These are phyloP conservation scores for Pteromalus puparum DNA, from an alignment of 1,140 invertebrate species.

Conservation along the genomic window DNA sequence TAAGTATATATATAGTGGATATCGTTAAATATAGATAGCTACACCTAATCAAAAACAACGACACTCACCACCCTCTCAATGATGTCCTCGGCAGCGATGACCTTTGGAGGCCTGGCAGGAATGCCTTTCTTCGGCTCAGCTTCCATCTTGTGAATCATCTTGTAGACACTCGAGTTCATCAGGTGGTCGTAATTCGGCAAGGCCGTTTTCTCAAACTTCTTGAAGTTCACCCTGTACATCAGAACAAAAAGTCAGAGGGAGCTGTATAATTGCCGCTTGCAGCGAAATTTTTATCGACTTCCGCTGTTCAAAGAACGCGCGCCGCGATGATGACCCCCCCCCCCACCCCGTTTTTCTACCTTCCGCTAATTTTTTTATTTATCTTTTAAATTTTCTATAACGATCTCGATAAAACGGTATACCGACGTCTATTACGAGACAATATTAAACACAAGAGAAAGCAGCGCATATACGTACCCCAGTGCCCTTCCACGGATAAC, in stretches of 20 bases:
- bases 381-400: not conserved
- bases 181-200: slow-evolving; percentile 82
- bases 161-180: slow-evolving; percentile 84
- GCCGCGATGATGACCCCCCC: no score
- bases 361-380: not conserved
- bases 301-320: slow-evolving; percentile 10
- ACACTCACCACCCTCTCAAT: slow-evolving; percentile 70
- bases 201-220: slow-evolving; percentile 83
- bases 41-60: no score
- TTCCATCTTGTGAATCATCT: slow-evolving; percentile 84
- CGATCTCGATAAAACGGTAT: not conserved
- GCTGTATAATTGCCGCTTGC: slow-evolving; percentile 15
- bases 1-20: no score
- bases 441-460: not conserved
- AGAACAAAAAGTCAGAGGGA: no score
- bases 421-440: no score
- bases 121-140: slow-evolving; percentile 80
- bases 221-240: slow-evolving; percentile 83
- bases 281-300: slow-evolving; percentile 24
- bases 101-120: slow-evolving; percentile 78
- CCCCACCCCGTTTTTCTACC: no score
- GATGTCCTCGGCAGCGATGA: slow-evolving; percentile 81
- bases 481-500: slow-evolving; percentile 84
- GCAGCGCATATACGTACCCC: slow-evolving; percentile 75
- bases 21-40: no score